phyloP scores from a whole-genome alignment of 1,140 invertebrate species.

The Saccostrea glomerata region DNA sequence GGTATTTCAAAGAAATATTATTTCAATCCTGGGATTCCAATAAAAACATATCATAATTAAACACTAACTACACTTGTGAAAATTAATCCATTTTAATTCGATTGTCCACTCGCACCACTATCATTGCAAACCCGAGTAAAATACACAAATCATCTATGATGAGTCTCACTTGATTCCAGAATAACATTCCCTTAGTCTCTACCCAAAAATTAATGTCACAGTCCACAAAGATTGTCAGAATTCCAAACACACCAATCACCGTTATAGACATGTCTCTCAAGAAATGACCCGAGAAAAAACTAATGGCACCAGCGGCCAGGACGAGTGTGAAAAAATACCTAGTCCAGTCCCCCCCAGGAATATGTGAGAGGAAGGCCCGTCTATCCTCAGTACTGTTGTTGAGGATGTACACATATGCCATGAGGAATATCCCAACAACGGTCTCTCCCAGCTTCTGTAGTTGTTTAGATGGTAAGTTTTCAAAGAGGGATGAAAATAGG shows the following conservation, averaged over 20 bases:
- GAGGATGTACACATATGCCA: slow-evolving; percentile 62
- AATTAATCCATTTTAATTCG: slow-evolving; percentile 60
- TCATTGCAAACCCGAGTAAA: slow-evolving; percentile 60
- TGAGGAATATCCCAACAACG: slow-evolving; percentile 66
- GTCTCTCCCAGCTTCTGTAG: slow-evolving; percentile 66
- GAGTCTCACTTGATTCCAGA: slow-evolving; percentile 67
- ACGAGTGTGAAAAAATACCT: slow-evolving; percentile 64
- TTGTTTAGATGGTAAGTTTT: slow-evolving; percentile 53
- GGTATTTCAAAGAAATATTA: too few relatives aligned
- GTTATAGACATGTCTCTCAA: slow-evolving; percentile 64
- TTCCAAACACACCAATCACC: slow-evolving; percentile 54
- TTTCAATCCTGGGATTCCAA: too few relatives aligned
- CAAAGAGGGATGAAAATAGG: slow-evolving; percentile 63
- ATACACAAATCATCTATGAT: slow-evolving; percentile 62
- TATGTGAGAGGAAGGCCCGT: slow-evolving; percentile 62
- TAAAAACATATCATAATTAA: too few relatives aligned
- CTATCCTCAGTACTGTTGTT: slow-evolving; percentile 64
- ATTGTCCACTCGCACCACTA: slow-evolving; percentile 57
- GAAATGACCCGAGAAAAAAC: slow-evolving; percentile 71
- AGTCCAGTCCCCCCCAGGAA: slow-evolving; percentile 66
- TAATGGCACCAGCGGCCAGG: slow-evolving; percentile 64
- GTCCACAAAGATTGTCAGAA: slow-evolving; percentile 62
- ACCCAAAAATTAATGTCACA: slow-evolving; percentile 66
- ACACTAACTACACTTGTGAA: not conserved
- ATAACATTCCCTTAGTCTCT: slow-evolving; percentile 57